Base-by-base conservation (phyloP, 2,888 invertebrate genomes). In the Cryptus armator region DNA sequence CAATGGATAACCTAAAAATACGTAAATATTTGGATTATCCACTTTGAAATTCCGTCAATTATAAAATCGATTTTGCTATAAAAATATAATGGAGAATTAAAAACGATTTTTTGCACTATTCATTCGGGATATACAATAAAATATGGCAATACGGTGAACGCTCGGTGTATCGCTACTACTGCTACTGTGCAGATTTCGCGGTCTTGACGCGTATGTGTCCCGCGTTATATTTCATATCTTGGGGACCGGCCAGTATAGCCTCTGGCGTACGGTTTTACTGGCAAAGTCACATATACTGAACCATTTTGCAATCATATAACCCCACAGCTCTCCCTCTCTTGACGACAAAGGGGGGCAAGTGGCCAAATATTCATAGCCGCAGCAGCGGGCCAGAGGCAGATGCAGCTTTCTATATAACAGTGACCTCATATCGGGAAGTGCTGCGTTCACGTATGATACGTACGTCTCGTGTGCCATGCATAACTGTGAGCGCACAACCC, bases 331-430 rank as follows among this genome's bases (percentile, higher is more conserved):
- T 37, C 37, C 37, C 62, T n/a, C 62, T 29, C 62, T 29, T n/a
- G 24, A 7, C 62, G 62, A 62, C 62, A 29, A 29, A 32, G 68
- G 81, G 87, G 88, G 90, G 90, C 91, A 90, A 87, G 71, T 88
- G 86, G 90, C 91, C 91, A 92, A 91, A 91, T 92, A 91, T 91
- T 91, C 90, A 90, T 90, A 72, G 77, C 67, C 48, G 48, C 43
- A 67, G 56, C 44, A 66, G 29, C 71, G 66, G 71, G 44, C 37
- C 44, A 51, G 68, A 62, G 48, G 19, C 62, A 19, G 59, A 37
- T 59, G 16, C 46, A 56, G 51, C 12, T n/a, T 32, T 53, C 14
- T 64, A 82, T 67, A 74, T 51, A 78, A 19, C 67, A 68, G 77
- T 85, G 86, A 84, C 84, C 84, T 82, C 82, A 80, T 81, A 83